These are phyloP conservation scores for Acrobasis suavella DNA, from an alignment of 2,888 invertebrate genomes.

Conservation along the genomic window DNA sequence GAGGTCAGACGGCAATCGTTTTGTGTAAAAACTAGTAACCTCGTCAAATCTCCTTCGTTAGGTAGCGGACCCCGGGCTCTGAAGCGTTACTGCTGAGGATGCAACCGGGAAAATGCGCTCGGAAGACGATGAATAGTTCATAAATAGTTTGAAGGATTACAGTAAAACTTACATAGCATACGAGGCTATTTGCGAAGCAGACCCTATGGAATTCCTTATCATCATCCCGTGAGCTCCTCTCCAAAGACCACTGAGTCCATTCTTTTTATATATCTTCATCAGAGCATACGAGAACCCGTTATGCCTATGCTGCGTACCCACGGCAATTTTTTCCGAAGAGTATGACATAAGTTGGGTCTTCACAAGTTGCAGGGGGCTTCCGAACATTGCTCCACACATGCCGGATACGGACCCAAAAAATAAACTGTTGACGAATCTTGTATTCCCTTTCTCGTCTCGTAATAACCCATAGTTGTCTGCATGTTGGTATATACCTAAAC, in stretches of 20 bases:
- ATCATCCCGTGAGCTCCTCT: constrained; percentile 89
- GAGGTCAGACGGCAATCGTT: too few species aligned
- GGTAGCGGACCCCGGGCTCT: too few species aligned
- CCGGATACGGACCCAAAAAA: constrained; percentile 90
- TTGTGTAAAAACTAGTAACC: too few species aligned
- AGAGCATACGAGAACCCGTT: constrained; percentile 86
- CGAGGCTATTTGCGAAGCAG: constrained; percentile 91
- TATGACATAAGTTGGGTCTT: constrained; percentile 94
- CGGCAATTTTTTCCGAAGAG: constrained; percentile 89
- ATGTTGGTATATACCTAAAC: constrained; percentile 89
- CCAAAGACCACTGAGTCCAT: constrained; percentile 84
- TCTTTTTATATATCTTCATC: constrained; percentile 79
- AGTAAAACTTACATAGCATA: constrained; percentile 84
- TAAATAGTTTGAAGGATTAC: too few species aligned
- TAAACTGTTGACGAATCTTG: constrained; percentile 86
- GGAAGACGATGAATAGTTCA: too few species aligned
- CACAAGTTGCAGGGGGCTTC: constrained; percentile 94
- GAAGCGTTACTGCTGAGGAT: too few species aligned
- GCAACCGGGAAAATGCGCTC: too few species aligned
- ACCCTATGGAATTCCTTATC: constrained; percentile 90
- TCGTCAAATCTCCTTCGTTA: too few species aligned
- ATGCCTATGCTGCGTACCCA: constrained; percentile 93
- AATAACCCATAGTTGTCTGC: constrained; percentile 85
- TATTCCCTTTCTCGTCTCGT: constrained; percentile 84
- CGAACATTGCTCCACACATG: constrained; percentile 88